Evolutionary conservation across 2,797 vertebrate species (phyloP), one percentile per base, ranked within the genome.

Genomic region (Pachyuromys duprasi): DNA sequence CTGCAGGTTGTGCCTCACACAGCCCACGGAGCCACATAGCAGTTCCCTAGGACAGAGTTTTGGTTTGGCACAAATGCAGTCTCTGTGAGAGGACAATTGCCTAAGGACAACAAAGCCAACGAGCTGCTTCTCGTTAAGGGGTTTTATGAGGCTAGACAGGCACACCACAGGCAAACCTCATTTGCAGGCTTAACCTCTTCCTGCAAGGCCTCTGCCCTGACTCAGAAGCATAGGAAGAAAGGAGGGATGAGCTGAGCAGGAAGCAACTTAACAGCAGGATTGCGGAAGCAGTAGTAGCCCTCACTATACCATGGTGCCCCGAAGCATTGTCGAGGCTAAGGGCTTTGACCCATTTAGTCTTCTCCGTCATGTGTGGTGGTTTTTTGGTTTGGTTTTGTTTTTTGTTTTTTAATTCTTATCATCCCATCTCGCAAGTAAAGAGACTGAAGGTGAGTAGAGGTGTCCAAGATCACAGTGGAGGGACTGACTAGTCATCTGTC

Each of bases 1-100:
- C 3, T 42, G n/a, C 26, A 1, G 49, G 49, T 49, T 20, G 88
- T 57, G 45, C 55, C 57, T 87, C 28, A 4, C 49, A 60, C 28
- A n/a, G 26, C 65, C 36, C 69, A 7, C 90, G 49, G 87, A 84
- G 90, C 53, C 57, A 3, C 90, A 55, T 76, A 75, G 91, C 65
- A 76, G 63, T 62, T 74, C 60, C 74, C 53, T 80, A 22, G 65
- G 82, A 74, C 75, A 6, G 45, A 36, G 33, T 79, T 78, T 82
- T 24, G 53, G 55, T 33, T 45, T 74, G 81, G 95, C 80, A 14
- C 53, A 14, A 2, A n/a, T 26, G 45, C 22, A 31, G 87, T 39
- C 80, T 83, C 91, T 65, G 55, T 11, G 81, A 90, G 78, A 91
- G 67, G 87, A 96, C 80, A 53, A 69, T 49, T 9, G 14, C 86